Evolutionary conservation across 2,797 vertebrate species (phyloP).

Genomic region (Acestrorhynchus altus): DNA sequence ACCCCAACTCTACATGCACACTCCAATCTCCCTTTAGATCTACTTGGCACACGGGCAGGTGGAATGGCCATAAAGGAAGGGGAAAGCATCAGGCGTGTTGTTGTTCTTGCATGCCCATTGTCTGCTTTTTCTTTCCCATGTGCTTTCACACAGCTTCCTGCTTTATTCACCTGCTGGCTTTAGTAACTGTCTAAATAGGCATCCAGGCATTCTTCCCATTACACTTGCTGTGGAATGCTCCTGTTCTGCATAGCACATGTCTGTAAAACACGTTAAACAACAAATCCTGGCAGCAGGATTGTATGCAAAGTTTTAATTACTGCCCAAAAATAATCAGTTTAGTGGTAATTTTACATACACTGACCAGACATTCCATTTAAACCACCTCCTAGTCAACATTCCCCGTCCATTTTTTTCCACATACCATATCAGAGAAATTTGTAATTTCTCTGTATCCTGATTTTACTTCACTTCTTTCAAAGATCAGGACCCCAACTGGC

Average conservation of each 20-base stretch:
- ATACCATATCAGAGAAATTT: too few relatives aligned
- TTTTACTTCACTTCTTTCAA: too few relatives aligned
- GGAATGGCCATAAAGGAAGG: constrained; percentile 4
- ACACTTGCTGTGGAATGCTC: constrained; percentile 1
- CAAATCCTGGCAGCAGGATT: not conserved
- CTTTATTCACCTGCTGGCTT: constrained; percentile 31
- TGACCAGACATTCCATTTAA: too few relatives aligned
- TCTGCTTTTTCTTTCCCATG: constrained; percentile 41
- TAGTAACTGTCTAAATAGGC: constrained; percentile 8
- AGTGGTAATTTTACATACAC: not conserved
- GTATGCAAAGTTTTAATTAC: too few relatives aligned
- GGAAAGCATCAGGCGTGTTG: constrained; percentile 44
- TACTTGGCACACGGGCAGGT: constrained; percentile 6
- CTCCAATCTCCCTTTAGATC: not conserved
- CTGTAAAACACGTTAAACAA: not conserved
- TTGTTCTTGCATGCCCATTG: constrained; percentile 36
- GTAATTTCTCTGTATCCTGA: too few relatives aligned
- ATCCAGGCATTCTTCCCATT: not conserved
- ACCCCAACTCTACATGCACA: not conserved
- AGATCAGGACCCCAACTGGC: too few relatives aligned
- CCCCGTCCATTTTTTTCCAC: too few relatives aligned
- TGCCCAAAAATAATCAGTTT: not conserved
- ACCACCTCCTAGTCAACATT: too few relatives aligned
- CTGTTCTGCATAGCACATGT: not conserved
- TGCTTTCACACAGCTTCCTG: constrained; percentile 29